These are phyloP conservation scores for Spisula solida DNA, from an alignment of 2,888 invertebrate species.

Conservation along the genomic window DNA sequence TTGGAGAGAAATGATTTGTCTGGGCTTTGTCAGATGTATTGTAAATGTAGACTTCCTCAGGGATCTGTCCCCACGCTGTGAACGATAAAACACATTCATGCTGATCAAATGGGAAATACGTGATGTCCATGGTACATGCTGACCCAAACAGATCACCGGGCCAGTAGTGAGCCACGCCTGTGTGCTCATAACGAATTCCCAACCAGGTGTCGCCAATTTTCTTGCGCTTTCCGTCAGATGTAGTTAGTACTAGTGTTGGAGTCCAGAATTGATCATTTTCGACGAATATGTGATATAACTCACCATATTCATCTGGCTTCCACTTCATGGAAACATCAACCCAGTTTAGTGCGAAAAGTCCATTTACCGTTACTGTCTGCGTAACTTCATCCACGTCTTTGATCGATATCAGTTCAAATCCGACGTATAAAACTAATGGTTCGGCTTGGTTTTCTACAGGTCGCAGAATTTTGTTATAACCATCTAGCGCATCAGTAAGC, in stretches of 20 bases:
- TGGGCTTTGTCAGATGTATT: not conserved
- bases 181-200: slow-evolving; percentile 14
- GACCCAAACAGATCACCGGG: slow-evolving; percentile 30
- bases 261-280: not conserved
- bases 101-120: slow-evolving; percentile 1
- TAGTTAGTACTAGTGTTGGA: not conserved
- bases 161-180: not conserved
- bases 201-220: slow-evolving; percentile 39
- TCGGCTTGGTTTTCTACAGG: slow-evolving; percentile 31
- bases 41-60: not conserved
- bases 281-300: not conserved
- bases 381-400: not conserved
- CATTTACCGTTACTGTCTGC: not conserved
- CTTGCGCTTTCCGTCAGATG: not conserved
- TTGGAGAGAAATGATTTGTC: not conserved
- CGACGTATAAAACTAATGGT: not conserved
- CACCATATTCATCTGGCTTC: not conserved
- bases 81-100: not conserved
- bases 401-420: not conserved
- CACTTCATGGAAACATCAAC: not conserved
- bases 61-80: not conserved
- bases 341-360: not conserved
- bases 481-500: not conserved
- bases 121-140: slow-evolving; percentile 13
- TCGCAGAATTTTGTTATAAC: slow-evolving; percentile 50